These are phyloP conservation scores for Sprattus sprattus DNA, from an alignment of 2,113 vertebrate species.

Conservation along the genomic window DNA sequence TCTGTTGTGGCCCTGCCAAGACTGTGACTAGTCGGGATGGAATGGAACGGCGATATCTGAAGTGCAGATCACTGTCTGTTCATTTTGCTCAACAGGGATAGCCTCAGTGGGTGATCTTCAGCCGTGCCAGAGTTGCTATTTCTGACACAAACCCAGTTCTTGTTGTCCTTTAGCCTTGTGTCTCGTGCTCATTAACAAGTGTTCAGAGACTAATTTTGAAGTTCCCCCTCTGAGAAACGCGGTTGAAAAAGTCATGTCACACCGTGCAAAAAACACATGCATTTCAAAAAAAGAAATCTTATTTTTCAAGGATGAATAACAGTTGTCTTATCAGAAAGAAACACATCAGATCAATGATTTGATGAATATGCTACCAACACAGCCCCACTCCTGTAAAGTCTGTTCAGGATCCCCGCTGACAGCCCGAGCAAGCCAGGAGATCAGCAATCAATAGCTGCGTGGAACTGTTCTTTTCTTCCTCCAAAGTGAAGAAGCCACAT, in stretches of 20 bases:
- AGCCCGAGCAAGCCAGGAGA: conserved; percentile 49
- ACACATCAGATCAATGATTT: background rate
- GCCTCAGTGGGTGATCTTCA: background rate
- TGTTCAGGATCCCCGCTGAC: conserved; percentile 39
- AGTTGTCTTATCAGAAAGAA: background rate
- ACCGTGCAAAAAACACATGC: background rate
- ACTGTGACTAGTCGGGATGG: background rate
- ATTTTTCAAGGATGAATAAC: conserved; percentile 11
- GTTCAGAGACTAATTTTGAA: background rate
- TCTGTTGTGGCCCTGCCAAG: background rate
- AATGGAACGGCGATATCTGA: background rate
- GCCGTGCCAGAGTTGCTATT: background rate
- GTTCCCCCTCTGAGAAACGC: background rate
- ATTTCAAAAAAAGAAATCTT: background rate
- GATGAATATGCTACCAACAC: background rate
- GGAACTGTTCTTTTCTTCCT: conserved; percentile 48
- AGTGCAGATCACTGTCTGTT: background rate
- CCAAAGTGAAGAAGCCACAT: conserved; percentile 44
- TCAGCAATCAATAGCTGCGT: conserved; percentile 50
- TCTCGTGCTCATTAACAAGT: background rate
- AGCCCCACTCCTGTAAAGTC: background rate
- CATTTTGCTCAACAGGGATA: background rate
- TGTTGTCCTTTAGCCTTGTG: background rate
- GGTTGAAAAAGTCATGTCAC: background rate
- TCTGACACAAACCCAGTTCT: background rate